A percentile compares a stretch with the other conserved stretches of the same genome.
Conservation (phyloP, 2,113 vertebrate species). For the Myotis brandtii region DNA sequence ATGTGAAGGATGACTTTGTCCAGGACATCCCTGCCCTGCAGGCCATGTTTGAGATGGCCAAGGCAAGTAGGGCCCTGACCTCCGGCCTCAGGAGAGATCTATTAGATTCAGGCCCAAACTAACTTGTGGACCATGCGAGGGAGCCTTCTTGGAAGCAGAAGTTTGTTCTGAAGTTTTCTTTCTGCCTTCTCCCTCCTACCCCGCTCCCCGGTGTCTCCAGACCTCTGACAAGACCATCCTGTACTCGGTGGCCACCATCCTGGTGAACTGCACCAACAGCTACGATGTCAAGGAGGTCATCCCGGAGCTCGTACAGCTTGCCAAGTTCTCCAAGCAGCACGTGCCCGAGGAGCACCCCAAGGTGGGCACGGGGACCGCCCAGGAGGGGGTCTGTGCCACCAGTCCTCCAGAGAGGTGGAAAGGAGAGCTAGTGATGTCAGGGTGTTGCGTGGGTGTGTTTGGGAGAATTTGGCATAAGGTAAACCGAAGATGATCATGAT, state of each 20-base stretch:
- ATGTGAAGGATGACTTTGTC: slow-evolving; percentile 99
- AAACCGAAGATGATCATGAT: not conserved
- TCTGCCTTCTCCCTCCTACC: not conserved
- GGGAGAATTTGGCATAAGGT: too few relatives aligned
- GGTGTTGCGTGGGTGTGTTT: fast-evolving
- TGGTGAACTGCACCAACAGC: slow-evolving; percentile 97
- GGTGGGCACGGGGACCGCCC: slow-evolving; percentile 79
- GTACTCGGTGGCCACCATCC: slow-evolving; percentile 93
- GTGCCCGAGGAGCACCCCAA: slow-evolving; percentile 98
- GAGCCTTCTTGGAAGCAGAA: not conserved
- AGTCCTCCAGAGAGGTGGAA: not conserved
- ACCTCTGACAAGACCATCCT: slow-evolving; percentile 96
- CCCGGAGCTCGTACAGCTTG: slow-evolving; percentile 96
- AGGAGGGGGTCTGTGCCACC: not conserved
- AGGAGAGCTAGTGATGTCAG: fast-evolving
- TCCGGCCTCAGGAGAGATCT: not conserved
- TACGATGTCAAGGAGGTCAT: slow-evolving; percentile 97
- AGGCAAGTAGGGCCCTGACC: slow-evolving; percentile 84
- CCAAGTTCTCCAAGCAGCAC: slow-evolving; percentile 98
- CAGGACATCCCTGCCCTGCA: slow-evolving; percentile 94
- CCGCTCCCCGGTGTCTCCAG: slow-evolving; percentile 76
- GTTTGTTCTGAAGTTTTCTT: not conserved
- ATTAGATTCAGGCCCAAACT: not conserved
- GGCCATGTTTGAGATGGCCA: slow-evolving; percentile 97
- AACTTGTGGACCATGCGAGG: fast-evolving